Evolutionary conservation across 2,113 vertebrate genomes (phyloP).

Genomic region (Thunnus maccoyii): DNA sequence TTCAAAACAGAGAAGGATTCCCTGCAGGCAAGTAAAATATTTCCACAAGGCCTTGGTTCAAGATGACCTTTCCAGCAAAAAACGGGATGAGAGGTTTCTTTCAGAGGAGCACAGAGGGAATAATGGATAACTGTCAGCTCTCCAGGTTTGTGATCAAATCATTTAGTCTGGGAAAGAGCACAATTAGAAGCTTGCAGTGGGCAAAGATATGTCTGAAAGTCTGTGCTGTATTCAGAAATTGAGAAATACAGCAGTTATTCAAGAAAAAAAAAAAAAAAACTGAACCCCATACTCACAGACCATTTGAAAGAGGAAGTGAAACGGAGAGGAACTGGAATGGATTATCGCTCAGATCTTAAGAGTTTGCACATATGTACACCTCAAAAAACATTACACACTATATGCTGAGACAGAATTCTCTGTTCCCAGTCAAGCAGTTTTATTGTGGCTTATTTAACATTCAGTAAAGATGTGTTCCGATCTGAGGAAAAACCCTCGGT

Average conservation of each 20-base stretch:
- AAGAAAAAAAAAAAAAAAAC: conserved; percentile 1
- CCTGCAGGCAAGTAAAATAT: conserved; percentile 53
- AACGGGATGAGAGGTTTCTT: conserved; percentile 40
- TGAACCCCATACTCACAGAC: neutral
- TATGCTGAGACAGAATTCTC: conserved; percentile 3
- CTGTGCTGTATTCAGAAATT: neutral
- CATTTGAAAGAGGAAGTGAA: conserved; percentile 22
- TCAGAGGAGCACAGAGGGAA: neutral
- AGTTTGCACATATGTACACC: conserved; percentile 2
- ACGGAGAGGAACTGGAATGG: conserved; percentile 14
- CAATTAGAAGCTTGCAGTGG: neutral
- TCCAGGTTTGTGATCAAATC: conserved; percentile 45
- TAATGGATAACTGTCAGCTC: conserved; percentile 33
- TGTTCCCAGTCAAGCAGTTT: conserved; percentile 27
- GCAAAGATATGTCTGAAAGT: neutral
- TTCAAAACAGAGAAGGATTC: conserved; percentile 46
- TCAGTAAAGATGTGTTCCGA: conserved; percentile 21
- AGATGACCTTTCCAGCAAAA: conserved; percentile 43
- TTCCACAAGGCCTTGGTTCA: conserved; percentile 38
- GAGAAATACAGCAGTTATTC: conserved; percentile 6
- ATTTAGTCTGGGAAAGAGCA: neutral
- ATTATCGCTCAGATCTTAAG: neutral
- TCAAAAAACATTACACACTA: conserved; percentile 12
- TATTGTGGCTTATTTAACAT: conserved; percentile 23
- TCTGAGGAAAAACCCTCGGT: neutral